Evolutionary conservation across 1,140 invertebrate genomes (phyloP).

Genomic region (Oncopeltus fasciatus): DNA sequence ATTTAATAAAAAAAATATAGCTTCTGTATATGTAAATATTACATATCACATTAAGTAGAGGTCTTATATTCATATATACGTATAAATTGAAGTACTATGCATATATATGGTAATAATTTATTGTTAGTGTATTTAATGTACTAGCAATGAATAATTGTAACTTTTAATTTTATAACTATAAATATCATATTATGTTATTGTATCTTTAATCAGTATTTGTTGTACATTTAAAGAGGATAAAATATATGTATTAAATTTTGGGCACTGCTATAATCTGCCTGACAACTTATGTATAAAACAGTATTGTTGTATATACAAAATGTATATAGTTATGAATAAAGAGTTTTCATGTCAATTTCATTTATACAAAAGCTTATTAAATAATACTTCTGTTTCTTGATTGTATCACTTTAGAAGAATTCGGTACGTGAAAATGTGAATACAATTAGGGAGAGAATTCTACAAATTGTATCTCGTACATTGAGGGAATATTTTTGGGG

Average conservation of each 20-base stretch:
- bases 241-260: conserved; percentile 1
- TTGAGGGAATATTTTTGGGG: no score
- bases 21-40: conserved; percentile 4
- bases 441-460: no score
- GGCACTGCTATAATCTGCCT: neutral
- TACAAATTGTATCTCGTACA: no score
- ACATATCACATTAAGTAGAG: conserved; percentile 5
- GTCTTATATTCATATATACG: neutral
- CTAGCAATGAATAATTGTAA: conserved; percentile 5
- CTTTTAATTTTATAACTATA: conserved; percentile 6
- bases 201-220: conserved; percentile 9
- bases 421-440: no score
- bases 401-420: no score
- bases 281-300: conserved; percentile 1
- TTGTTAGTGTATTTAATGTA: conserved; percentile 6
- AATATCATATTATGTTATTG: conserved; percentile 1
- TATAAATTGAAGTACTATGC: conserved; percentile 6
- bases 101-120: neutral
- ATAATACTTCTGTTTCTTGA: no score
- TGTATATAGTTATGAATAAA: conserved; percentile 9
- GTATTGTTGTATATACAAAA: conserved; percentile 5
- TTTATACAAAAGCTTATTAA: no score
- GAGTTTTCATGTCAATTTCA: conserved; percentile 2
- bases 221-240: conserved; percentile 7
- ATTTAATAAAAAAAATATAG: neutral